Conservation (phyloP, 2,888 invertebrate species). For the Cheilosia impressa region DNA sequence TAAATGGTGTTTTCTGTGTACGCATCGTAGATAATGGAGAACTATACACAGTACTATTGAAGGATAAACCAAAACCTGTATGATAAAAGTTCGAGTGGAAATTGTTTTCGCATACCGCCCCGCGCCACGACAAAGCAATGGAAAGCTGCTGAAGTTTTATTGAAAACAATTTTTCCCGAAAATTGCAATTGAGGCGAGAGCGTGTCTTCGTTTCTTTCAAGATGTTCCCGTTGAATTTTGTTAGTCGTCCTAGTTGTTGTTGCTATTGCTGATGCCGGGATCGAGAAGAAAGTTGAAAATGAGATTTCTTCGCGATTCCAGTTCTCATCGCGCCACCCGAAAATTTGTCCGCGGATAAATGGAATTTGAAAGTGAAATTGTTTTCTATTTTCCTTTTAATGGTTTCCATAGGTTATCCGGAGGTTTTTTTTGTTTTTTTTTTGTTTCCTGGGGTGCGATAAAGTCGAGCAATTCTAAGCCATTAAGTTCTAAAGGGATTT, state of each 20-base stretch:
- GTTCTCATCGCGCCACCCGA: conserved; percentile 23
- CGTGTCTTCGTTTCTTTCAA: conserved; percentile 16
- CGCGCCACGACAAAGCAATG: background rate
- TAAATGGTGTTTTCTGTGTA: conserved; percentile 48
- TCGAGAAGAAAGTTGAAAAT: conserved; percentile 57
- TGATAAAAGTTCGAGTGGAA: conserved; percentile 69
- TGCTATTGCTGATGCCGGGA: background rate
- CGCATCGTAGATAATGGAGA: conserved; percentile 61
- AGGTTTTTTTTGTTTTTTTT: too few species aligned
- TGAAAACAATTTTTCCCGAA: conserved; percentile 69
- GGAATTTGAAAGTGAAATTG: conserved; percentile 68
- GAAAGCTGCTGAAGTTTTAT: conserved; percentile 46
- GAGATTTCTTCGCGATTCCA: conserved; percentile 28
- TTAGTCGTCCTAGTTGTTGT: background rate
- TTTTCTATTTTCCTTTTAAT: conserved; percentile 58
- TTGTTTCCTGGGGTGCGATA: background rate
- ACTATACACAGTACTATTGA: conserved; percentile 54
- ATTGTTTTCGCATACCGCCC: conserved; percentile 43
- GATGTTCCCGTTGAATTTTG: conserved; percentile 3
- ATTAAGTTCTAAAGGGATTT: conserved; percentile 32
- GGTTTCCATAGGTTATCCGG: conserved; percentile 43
- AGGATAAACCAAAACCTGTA: conserved; percentile 67
- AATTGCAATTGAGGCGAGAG: conserved; percentile 63
- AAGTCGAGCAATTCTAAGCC: conserved; percentile 36
- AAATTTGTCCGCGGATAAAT: conserved; percentile 65